Conservation (phyloP, 2,113 vertebrate genomes). For the Neoarius graeffei region DNA sequence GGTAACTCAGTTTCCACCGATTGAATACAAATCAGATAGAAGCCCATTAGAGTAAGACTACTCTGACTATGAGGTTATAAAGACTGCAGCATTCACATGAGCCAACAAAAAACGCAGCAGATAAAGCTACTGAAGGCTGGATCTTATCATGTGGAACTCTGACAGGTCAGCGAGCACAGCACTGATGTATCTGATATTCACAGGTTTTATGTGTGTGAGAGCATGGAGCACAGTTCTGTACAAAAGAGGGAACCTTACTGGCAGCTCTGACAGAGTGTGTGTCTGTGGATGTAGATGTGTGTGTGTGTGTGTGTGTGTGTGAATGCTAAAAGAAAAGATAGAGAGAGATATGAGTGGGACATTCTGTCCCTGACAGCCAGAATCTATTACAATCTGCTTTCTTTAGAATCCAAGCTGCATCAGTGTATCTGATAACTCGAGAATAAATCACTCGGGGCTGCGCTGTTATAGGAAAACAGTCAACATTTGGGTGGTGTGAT, state of each 20-base stretch:
- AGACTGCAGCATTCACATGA: constrained; percentile 11
- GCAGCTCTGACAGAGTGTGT: not conserved
- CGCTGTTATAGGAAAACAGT: not conserved
- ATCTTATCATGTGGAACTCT: constrained; percentile 9
- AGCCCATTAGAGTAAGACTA: not conserved
- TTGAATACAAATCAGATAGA: constrained; percentile 23
- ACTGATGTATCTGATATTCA: constrained; percentile 16
- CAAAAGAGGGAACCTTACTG: constrained; percentile 1
- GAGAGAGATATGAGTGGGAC: not conserved
- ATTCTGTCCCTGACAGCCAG: constrained; percentile 8
- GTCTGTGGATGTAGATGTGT: not conserved
- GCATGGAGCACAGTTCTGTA: not conserved
- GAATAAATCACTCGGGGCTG: not conserved
- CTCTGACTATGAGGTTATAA: not conserved
- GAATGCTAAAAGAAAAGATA: not conserved
- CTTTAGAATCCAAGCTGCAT: not conserved
- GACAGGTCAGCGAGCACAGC: not conserved
- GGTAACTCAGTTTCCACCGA: constrained; percentile 16
- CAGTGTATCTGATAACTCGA: not conserved
- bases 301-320: not conserved
- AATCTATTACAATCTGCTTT: not conserved
- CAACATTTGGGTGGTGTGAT: not conserved
- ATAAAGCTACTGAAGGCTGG: constrained; percentile 9
- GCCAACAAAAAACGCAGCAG: not conserved
- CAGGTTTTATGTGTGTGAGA: constrained; percentile 15